Percentiles rank a stretch among this genome's conserved stretches.
These are phyloP conservation scores for Leucophenga varia DNA, from an alignment of 1,140 invertebrate genomes.

Conservation along the genomic window DNA sequence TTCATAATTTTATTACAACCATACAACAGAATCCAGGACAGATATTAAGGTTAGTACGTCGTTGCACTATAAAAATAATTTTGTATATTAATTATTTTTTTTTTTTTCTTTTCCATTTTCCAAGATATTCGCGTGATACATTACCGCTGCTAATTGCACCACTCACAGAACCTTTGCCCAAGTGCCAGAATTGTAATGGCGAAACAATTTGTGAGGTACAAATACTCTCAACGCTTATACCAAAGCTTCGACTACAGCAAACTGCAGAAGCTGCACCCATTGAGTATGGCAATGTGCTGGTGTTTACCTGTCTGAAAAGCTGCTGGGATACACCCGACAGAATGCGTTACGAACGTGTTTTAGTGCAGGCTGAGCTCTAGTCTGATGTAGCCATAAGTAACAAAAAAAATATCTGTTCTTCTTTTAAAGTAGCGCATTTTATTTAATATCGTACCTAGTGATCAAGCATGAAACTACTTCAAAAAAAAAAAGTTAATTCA, in stretches of 20 bases:
- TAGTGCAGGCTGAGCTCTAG: constrained; percentile 72
- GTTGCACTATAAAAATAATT: background rate
- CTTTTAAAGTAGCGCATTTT: too few relatives aligned
- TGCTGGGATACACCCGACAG: constrained; percentile 75
- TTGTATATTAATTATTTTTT: background rate
- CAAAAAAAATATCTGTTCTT: too few relatives aligned
- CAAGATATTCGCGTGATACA: constrained; percentile 70
- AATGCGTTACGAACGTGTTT: constrained; percentile 69
- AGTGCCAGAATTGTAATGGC: constrained; percentile 71
- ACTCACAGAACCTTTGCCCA: constrained; percentile 57
- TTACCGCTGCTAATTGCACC: constrained; percentile 68
- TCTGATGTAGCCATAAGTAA: too few relatives aligned
- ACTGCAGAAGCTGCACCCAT: constrained; percentile 60
- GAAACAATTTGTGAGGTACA: constrained; percentile 78
- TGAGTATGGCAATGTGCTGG: constrained; percentile 79
- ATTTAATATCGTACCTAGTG: too few relatives aligned
- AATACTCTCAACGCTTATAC: constrained; percentile 75
- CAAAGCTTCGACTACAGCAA: constrained; percentile 64
- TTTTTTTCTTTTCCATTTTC: constrained; percentile 12
- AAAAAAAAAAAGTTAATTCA: too few relatives aligned
- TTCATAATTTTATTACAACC: constrained; percentile 74
- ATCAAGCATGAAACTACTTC: too few relatives aligned
- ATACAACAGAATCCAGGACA: constrained; percentile 78
- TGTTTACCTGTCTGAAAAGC: constrained; percentile 79
- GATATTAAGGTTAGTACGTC: constrained; percentile 67